Percentiles rank a stretch among this genome's conserved stretches.
Evolutionary conservation across 1,140 invertebrate genomes (phyloP).

Genomic region (Drosophila sucinea): DNA sequence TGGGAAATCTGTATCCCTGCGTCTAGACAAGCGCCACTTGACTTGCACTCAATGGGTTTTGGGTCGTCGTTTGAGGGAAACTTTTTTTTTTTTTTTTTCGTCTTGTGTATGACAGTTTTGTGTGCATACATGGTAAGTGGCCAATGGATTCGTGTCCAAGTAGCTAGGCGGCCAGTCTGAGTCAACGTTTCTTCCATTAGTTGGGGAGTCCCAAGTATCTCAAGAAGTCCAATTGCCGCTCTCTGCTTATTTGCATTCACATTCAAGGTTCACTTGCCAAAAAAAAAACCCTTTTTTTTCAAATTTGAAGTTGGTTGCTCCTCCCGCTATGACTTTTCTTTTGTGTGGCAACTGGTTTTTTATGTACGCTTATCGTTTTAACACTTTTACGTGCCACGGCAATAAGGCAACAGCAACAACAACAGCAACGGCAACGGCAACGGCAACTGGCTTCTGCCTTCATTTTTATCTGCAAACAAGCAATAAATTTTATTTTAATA

Average conservation of each 20-base stretch:
- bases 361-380: conserved; percentile 72
- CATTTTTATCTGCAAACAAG: conserved; percentile 79
- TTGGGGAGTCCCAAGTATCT: not conserved
- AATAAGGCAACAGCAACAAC: not conserved
- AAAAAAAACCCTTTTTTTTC: not conserved
- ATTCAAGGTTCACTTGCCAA: not conserved
- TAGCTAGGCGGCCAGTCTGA: conserved; percentile 1
- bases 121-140: conserved; percentile 16
- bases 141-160: conserved; percentile 4
- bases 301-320: no score
- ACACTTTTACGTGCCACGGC: conserved; percentile 58
- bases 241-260: not conserved
- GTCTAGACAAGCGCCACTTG: conserved; percentile 1
- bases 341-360: conserved; percentile 21
- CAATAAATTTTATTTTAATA: conserved; percentile 81
- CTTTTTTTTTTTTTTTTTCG: conserved; percentile 8
- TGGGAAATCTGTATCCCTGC: not conserved
- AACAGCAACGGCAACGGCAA: conserved; percentile 15
- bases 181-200: no score
- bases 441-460: conserved; percentile 51
- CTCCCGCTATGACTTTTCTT: conserved; percentile 7
- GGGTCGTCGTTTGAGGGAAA: not conserved
- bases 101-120: conserved; percentile 14
- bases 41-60: not conserved
- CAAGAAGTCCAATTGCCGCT: conserved; percentile 1